Evolutionary conservation across 2,888 invertebrate species (phyloP).

Genomic region (Alloscopus bannaensis): DNA sequence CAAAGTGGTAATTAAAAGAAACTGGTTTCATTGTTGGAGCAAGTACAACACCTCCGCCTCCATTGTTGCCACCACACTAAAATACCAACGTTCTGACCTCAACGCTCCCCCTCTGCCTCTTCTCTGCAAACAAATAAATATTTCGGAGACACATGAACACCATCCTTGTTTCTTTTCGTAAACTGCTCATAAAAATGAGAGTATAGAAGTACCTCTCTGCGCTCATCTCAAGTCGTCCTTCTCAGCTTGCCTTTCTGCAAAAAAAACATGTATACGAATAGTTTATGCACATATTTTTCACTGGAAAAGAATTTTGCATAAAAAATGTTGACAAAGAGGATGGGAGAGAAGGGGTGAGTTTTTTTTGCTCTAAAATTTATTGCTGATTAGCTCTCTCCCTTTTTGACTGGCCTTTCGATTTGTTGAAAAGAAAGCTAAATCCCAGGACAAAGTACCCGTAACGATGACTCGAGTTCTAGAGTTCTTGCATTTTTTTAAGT

Average conservation of each 20-base stretch:
- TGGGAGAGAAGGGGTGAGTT: neutral
- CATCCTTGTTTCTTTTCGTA: no score
- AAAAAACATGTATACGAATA: no score
- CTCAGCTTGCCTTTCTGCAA: no score
- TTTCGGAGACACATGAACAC: neutral
- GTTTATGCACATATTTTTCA: no score
- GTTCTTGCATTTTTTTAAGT: neutral
- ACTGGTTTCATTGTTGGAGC: slow-evolving; percentile 5
- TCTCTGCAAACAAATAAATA: neutral
- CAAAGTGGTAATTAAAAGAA: slow-evolving; percentile 26
- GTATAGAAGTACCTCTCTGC: no score
- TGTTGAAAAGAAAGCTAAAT: neutral
- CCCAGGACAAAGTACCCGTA: neutral
- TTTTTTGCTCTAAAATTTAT: neutral
- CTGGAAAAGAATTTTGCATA: neutral
- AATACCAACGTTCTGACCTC: neutral
- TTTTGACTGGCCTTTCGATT: neutral
- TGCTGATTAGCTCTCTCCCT: neutral
- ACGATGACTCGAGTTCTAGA: neutral
- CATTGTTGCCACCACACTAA: neutral
- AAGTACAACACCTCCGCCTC: slow-evolving; percentile 11
- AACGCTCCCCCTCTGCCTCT: neutral
- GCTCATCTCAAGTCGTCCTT: no score
- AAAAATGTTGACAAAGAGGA: neutral
- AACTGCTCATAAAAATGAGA: no score